Evolutionary conservation across 2,888 invertebrate species (phyloP), one percentile per base, ranked within the genome.

Genomic region (Tryphoninae sp.): DNA sequence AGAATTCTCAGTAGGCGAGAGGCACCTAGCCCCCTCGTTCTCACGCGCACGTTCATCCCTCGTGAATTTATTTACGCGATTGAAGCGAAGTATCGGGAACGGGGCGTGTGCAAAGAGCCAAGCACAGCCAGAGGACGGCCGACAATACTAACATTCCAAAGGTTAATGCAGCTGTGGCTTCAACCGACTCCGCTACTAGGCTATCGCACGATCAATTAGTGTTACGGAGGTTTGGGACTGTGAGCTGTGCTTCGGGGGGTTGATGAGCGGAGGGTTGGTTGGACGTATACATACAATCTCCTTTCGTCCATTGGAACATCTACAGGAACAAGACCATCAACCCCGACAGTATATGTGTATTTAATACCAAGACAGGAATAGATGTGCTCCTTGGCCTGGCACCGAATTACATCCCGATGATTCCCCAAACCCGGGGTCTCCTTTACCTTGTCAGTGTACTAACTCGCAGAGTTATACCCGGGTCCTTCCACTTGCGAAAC

Each of bases 11-110:
- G 49, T 51, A 61, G 74, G 74, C 16, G 58, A 72, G 69, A 71
- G 69, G 62, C 16, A 23, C 45, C 45, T 45, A 55, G 26, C 45
- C 49, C 42, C 67, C 67, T 68, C 55, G 16, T 58, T 55, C 69
- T 26, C 59, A 68, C 55, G 23, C 16, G 23, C 16, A 71, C 45
- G 69, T 62, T 40, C 45, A 23, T 76, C 73, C 76, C 80, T 77
- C 45, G 76, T 78, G 84, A 83, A 85, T 87, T 84, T 86, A 86
- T 85, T 84, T 84, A 78, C 71, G 78, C 75, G 55, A 61, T 77
- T 61, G 23, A 22, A 45, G 26, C 23, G 33, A 62, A 74, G 73
- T 59, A 77, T 73, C 73, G 33, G 67, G 62, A 64, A 69, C 73
- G 45, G 67, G 62, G 58, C 33, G 45, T 71, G 65, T 71, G 67